Conservation (phyloP, 2,797 vertebrate species). For the Bovichtus diacanthus region DNA sequence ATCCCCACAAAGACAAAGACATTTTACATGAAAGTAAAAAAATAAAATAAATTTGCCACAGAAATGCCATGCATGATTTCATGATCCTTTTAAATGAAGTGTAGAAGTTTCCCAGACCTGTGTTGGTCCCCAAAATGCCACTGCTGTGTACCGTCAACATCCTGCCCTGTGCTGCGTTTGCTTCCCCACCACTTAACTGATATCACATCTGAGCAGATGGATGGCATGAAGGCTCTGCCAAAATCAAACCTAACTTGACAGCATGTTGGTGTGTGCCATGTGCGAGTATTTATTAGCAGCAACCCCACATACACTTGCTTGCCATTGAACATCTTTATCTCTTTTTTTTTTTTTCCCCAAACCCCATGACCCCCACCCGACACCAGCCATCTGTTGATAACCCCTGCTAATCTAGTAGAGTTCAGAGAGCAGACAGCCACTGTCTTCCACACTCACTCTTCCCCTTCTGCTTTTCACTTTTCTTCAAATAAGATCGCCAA, state of each 20-base stretch:
- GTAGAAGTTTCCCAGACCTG: background rate
- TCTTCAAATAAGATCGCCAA: conserved; percentile 46
- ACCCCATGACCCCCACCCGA: conserved; percentile 22
- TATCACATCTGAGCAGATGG: conserved; percentile 42
- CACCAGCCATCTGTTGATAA: conserved; percentile 76
- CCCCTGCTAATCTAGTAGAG: conserved; percentile 76
- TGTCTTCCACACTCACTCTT: conserved; percentile 35
- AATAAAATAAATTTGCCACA: background rate
- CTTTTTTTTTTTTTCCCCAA: conserved; percentile 47
- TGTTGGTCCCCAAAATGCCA: background rate
- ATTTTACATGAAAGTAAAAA: background rate
- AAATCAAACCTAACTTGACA: conserved; percentile 45
- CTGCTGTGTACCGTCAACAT: conserved; percentile 15
- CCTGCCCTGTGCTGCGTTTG: background rate
- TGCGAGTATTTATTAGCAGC: conserved; percentile 52
- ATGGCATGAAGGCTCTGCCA: conserved; percentile 8
- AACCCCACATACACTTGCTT: conserved; percentile 10
- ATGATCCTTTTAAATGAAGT: background rate
- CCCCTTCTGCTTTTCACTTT: conserved; percentile 59
- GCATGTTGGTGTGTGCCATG: conserved; percentile 15
- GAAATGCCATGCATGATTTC: background rate
- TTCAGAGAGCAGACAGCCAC: conserved; percentile 70
- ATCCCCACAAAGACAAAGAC: background rate
- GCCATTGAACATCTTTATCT: conserved; percentile 55
- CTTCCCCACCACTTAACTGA: conserved; percentile 25